Percentiles rank a stretch among this genome's conserved stretches.
phyloP scores from a whole-genome alignment of 2,113 vertebrate genomes.

The Sylvia atricapilla region DNA sequence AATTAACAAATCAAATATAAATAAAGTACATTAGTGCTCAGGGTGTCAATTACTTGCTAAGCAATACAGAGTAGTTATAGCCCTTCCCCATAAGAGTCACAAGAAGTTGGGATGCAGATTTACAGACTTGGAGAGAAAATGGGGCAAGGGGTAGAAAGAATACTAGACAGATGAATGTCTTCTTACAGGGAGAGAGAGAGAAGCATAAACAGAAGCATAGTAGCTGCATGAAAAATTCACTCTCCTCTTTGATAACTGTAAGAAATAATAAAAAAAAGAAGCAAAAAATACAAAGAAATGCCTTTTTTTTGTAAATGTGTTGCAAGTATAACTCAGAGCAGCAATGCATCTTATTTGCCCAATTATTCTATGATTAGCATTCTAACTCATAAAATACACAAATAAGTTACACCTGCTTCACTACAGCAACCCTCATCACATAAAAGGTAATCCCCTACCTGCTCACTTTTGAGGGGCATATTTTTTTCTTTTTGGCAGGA shows the following conservation, averaged over 20 bases:
- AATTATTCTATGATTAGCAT: background rate
- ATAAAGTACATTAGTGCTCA: background rate
- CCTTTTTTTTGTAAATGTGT: background rate
- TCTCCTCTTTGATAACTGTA: background rate
- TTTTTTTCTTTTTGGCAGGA: background rate
- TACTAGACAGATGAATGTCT: background rate
- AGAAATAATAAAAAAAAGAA: background rate
- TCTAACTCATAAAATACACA: background rate
- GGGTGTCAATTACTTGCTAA: background rate
- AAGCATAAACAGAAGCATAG: background rate
- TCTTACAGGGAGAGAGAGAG: background rate
- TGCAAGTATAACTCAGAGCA: background rate
- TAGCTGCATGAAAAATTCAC: background rate
- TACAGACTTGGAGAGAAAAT: background rate
- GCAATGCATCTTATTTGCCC: background rate
- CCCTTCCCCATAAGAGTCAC: rapidly evolving
- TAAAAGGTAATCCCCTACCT: background rate
- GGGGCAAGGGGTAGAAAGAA: background rate
- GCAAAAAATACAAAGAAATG: background rate
- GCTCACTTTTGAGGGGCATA: rapidly evolving
- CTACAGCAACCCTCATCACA: background rate
- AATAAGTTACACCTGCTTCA: background rate
- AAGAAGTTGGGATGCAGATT: background rate
- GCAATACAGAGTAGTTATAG: background rate
- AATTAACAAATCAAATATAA: background rate